phyloP scores from a whole-genome alignment of 2,888 invertebrate genomes.

The Argyra leucocephala region DNA sequence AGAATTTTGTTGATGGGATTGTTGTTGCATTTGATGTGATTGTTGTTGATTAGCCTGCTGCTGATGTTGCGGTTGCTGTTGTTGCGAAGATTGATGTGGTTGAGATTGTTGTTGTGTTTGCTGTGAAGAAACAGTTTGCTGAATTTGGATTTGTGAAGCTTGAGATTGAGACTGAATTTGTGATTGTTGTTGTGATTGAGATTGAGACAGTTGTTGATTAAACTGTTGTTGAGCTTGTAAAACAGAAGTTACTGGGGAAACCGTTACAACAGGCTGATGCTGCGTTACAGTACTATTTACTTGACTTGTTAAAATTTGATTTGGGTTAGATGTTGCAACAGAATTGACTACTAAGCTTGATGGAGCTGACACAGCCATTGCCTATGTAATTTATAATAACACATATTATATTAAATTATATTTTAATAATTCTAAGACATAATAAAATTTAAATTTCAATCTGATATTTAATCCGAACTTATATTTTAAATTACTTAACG shows the following conservation, averaged over 20 bases:
- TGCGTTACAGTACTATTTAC: conserved; percentile 31
- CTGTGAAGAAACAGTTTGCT: conserved; percentile 19
- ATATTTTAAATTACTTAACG: conserved; percentile 2
- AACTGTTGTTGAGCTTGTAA: conserved; percentile 29
- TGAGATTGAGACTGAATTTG: conserved; percentile 31
- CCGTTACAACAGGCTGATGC: conserved; percentile 30
- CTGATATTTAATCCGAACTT: no score
- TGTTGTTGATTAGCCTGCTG: conserved; percentile 23
- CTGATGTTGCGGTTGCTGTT: conserved; percentile 34
- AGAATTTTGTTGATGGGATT: conserved; percentile 22
- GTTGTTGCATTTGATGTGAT: conserved; percentile 21
- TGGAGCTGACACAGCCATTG: conserved; percentile 35
- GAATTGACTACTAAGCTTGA: conserved; percentile 43
- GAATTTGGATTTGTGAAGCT: conserved; percentile 20
- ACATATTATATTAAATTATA: neutral
- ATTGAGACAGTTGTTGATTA: conserved; percentile 26
- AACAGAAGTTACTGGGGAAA: conserved; percentile 28
- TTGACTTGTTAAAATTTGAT: conserved; percentile 33
- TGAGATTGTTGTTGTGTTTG: conserved; percentile 33
- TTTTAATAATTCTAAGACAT: no score
- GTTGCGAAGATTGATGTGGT: conserved; percentile 34
- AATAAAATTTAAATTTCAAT: neutral
- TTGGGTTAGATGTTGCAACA: conserved; percentile 38
- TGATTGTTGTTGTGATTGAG: conserved; percentile 26
- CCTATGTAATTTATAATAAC: conserved; percentile 15